Base-by-base conservation (phyloP, 2,797 vertebrate genomes). In the Tadarida brasiliensis region DNA sequence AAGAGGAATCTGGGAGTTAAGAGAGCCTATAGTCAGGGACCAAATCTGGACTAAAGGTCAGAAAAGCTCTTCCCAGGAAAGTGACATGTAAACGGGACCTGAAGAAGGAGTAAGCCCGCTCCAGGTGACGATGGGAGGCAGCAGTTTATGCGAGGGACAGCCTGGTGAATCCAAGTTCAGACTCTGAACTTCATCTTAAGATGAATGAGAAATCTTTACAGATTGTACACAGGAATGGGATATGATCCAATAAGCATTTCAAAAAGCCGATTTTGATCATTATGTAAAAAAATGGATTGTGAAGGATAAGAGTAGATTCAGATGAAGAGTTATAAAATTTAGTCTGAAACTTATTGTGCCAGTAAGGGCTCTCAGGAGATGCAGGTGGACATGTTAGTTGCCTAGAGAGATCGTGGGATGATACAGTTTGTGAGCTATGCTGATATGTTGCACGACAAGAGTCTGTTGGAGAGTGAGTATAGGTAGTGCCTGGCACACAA, bases 1-100 rank as follows among this genome's bases (percentile, higher is more conserved):
- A 92, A 68, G 71, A 82, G 68, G 49, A 68, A 71, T 39, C 67
- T 65, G 22, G 26, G 65, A 87, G 56, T 83, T 47, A 47, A 49
- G 59, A 87, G 67, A 49, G 11, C 49, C 9, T 26, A 5, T 6
- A 33, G 16, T 61, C 61, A 28, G 67, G 24, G 44, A 49, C 88
- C 30, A 74, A 54, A 70, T 35, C 51, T 84, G 54, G 44, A 49
- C 51, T 56, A 59, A 94, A 35, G 51, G 47, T 76, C 78, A 33
- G 47, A 26, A 47, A 68, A 91, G 57, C 17, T 85, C 63, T 84
- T 85, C 67, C 49, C n/a, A 49, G 57, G 65, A 76, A 97, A 96
- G 84, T 12, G 74, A 49, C 54, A 17, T 4, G 6, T 26, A 57
- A 49, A 28, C 87, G 47, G 74, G 51, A 71, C 49, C 24, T 59